Base-by-base conservation (phyloP, 1,140 invertebrate genomes). In the Rhyacophila brunnea region DNA sequence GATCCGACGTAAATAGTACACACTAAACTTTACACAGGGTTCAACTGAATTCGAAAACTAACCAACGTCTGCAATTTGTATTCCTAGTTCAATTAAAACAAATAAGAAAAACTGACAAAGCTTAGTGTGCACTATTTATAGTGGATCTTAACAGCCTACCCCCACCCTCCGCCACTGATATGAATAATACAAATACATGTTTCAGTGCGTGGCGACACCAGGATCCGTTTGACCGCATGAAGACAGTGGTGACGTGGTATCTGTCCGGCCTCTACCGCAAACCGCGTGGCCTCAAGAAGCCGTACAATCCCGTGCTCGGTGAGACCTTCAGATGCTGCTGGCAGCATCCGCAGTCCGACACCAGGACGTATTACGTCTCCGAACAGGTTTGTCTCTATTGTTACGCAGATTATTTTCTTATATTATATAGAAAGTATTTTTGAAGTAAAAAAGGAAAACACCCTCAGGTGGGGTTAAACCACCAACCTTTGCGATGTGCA, bases 291-390 rank as follows among this genome's bases (percentile, higher is more conserved):
- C 78, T 96, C n/a, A 96, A 96, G 74, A 97, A 97, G 71, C 95
- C 95, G 0, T 97, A 96, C 71, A 97, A 96, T 81, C 93, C 94
- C 1, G 90, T 96, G 42, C 78, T 96, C 32, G 95, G 94, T 0
- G 94, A 96, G 80, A 89, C 86, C 0, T 96, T 95, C 74, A 83
- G 94, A 0, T 96, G 94, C 68, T 94, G 87, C 72, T 96, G 93
- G 93, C 78, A 87, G 64, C 90, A 96, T 79, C 82, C 84, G 1
- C 90, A 88, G 67, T 45, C 65, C 0, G 87, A 88, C 43, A 91
- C 88, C 38, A 85, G 90, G 48, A 97, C 95, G 1, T 97, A 93
- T 71, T 97, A 96, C 70, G 81, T 97, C 43, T 89, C 94, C 38
- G 94, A 97, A 74, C 94, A 96, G 83, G 89, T 91, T 14, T 10